Conservation (phyloP, 2,797 vertebrate species). For the Anniella stebbinsi region DNA sequence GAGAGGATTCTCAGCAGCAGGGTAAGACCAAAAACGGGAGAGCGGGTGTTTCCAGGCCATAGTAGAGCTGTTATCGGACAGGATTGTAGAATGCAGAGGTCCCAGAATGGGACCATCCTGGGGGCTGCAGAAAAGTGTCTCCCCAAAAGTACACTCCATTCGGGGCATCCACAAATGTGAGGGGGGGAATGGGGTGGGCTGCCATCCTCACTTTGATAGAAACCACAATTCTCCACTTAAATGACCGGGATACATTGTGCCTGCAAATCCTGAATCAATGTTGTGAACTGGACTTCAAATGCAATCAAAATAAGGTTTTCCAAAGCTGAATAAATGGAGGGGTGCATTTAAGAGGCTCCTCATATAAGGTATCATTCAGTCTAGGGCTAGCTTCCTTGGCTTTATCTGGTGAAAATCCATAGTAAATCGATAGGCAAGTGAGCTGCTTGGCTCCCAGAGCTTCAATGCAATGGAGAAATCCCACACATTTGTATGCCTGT, state of each 20-base stretch:
- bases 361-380: not conserved
- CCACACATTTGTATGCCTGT: not conserved
- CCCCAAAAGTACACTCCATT: too few species aligned
- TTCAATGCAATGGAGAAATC: not conserved
- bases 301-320: not conserved
- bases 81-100: too few species aligned
- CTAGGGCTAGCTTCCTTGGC: not conserved
- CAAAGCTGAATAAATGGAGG: not conserved
- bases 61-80: too few species aligned
- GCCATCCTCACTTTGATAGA: too few species aligned
- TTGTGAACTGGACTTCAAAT: not conserved
- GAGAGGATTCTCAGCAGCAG: too few species aligned
- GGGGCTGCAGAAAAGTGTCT: too few species aligned
- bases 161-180: too few species aligned
- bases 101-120: too few species aligned
- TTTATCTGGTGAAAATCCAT: not conserved
- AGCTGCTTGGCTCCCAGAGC: not conserved
- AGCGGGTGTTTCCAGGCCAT: too few species aligned
- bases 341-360: not conserved
- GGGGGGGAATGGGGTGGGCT: too few species aligned
- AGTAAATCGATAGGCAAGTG: too few species aligned
- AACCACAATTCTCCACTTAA: not conserved
- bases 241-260: not conserved
- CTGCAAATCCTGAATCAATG: not conserved
- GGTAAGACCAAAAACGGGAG: too few species aligned